Evolutionary conservation across 2,888 invertebrate genomes (phyloP), one percentile per base, ranked within the genome.

Genomic region (Terebella lapidaria): DNA sequence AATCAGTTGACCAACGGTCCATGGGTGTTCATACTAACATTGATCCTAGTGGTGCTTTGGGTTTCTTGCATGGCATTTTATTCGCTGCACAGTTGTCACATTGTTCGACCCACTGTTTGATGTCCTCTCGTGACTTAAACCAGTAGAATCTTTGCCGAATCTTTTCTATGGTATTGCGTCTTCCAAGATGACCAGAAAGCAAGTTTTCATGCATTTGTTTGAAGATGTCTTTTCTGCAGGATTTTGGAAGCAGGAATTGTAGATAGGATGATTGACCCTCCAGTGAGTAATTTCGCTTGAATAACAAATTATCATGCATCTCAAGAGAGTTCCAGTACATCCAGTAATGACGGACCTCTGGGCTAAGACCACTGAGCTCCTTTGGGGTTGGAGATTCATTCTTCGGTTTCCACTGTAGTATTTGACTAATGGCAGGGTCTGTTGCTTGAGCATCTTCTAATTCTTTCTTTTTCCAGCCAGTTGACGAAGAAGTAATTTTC

Each of bases 1-100:
- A 28, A 56, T 67, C 67, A 15, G 62, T 62, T 10, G 53, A 42
- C 42, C 64, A 15, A 18, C 63, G 42, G 24, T 67, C 62, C 54
- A 64, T 28, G 10, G 60, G 63, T 20, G 54, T 57, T 5, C 66
- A 62, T 0, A 64, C 64, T 24, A 26, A 25, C 51, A 64, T 60
- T 3, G 1, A 26, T 20, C 62, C 62, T 28, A 64, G 49, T 2
- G 60, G 60, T 27, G 65, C 62, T 49, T 24, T 42, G 18, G 54
- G 52, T 1, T 20, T 57, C 15, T 52, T 54, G 18, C 27, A 18
- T 42, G 61, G 59, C 15, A 53, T 22, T 42, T 63, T 65, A 30
- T 51, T 61, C 1, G 57, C 54, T n/a, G 51, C 54, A 54, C 62
- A 66, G 1, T 52, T 57, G 20, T 65, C 57, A 57, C 64, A 66